Conservation (phyloP, 2,113 vertebrate genomes). For the Dipodomys spectabilis region DNA sequence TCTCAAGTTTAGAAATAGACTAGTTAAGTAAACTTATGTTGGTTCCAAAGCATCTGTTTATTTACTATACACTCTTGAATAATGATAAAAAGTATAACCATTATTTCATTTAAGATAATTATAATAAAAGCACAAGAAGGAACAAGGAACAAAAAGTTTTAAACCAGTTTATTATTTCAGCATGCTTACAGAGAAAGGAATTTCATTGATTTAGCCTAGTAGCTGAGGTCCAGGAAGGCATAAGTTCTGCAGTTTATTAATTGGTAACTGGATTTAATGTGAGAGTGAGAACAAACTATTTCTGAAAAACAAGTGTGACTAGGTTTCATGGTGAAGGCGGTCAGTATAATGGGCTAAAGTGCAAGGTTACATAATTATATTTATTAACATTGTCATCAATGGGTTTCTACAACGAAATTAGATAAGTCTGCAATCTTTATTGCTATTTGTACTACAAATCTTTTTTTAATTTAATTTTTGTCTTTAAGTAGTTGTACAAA, state of each 20-base stretch:
- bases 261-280: not conserved
- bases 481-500: no score
- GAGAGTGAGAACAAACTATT: slow-evolving; percentile 32
- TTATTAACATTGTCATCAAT: not conserved
- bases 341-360: slow-evolving; percentile 9
- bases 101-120: slow-evolving; percentile 57
- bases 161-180: slow-evolving; percentile 49
- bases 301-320: slow-evolving; percentile 32
- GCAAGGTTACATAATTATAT: not conserved
- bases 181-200: not conserved
- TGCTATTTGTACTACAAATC: no score
- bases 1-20: slow-evolving; percentile 77
- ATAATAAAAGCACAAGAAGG: slow-evolving; percentile 59
- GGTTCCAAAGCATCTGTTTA: slow-evolving; percentile 77
- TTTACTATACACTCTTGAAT: slow-evolving; percentile 61
- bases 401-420: slow-evolving; percentile 37
- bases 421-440: not conserved
- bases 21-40: slow-evolving; percentile 79
- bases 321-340: not conserved
- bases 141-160: slow-evolving; percentile 11
- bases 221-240: not conserved
- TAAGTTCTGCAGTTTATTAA: slow-evolving; percentile 15
- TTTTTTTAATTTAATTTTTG: no score
- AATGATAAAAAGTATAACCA: slow-evolving; percentile 66
- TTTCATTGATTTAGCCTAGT: not conserved